phyloP scores from a whole-genome alignment of 2,888 invertebrate genomes.

The Meliscaeva auricollis region DNA sequence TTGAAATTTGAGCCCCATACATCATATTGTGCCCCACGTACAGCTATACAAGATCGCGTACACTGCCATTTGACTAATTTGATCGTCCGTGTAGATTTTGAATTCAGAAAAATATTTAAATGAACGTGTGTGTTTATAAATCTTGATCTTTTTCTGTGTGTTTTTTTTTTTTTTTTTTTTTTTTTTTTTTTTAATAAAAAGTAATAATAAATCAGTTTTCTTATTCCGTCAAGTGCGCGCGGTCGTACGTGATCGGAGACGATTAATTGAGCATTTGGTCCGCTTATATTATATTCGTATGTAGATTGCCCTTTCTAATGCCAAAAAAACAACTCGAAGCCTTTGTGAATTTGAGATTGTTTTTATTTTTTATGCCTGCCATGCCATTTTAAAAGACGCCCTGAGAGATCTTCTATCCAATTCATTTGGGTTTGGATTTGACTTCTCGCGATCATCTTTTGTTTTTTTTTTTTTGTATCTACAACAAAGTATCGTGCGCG shows the following conservation, averaged over 20 bases:
- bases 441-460: constrained; percentile 33
- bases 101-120: constrained; percentile 21
- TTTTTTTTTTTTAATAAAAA: not conserved
- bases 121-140: constrained; percentile 16
- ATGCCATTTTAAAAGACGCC: not conserved
- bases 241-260: constrained; percentile 62
- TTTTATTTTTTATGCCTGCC: constrained; percentile 5
- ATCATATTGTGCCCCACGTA: constrained; percentile 35
- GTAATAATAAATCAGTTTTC: constrained; percentile 66
- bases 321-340: constrained; percentile 22
- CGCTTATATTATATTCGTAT: constrained; percentile 11
- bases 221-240: constrained; percentile 54
- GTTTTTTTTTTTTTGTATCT: not conserved
- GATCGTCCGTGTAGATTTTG: constrained; percentile 54
- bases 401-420: constrained; percentile 10
- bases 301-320: constrained; percentile 62
- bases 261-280: constrained; percentile 61
- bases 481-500: constrained; percentile 46
- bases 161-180: constrained; percentile 18
- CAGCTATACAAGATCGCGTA: not conserved
- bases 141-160: constrained; percentile 37
- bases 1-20: constrained; percentile 56
- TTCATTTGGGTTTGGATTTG: constrained; percentile 11
- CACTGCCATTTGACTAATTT: constrained; percentile 43
- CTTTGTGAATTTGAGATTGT: not conserved